phyloP scores from a whole-genome alignment of 2,888 invertebrate genomes.

The Papilio protenor region DNA sequence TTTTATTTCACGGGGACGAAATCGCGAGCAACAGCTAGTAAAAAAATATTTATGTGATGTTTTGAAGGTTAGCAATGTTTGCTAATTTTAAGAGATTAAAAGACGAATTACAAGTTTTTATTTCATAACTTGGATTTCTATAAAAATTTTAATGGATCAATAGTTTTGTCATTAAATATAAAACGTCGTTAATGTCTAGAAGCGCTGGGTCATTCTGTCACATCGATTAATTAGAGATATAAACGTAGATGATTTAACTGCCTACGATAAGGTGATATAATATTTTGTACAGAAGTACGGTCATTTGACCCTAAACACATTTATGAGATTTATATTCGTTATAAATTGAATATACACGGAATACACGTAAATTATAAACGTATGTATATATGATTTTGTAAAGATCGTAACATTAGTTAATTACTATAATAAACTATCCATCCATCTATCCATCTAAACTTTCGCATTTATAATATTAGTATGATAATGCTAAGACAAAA shows the following conservation, averaged over 20 bases:
- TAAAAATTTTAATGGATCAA: slow-evolving; percentile 4
- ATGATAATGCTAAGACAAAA: too few species aligned
- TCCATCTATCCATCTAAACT: too few species aligned
- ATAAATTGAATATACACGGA: slow-evolving; percentile 9
- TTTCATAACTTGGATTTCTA: not conserved
- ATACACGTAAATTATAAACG: not conserved
- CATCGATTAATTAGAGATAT: slow-evolving; percentile 28
- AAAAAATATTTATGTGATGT: too few species aligned
- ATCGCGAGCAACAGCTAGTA: too few species aligned
- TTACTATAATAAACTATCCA: too few species aligned
- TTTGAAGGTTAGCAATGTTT: too few species aligned
- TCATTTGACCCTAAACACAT: slow-evolving; percentile 11
- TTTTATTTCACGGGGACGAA: too few species aligned
- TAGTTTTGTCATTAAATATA: slow-evolving; percentile 33
- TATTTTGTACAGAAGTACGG: slow-evolving; percentile 4
- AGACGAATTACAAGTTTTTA: too few species aligned
- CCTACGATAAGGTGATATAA: not conserved
- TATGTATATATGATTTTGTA: not conserved
- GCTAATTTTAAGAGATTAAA: too few species aligned
- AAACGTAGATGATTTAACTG: slow-evolving; percentile 31
- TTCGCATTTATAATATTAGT: too few species aligned
- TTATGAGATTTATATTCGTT: slow-evolving; percentile 21
- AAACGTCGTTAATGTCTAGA: slow-evolving; percentile 22
- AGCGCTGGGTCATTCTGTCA: slow-evolving; percentile 2
- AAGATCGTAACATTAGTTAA: not conserved